A percentile compares a stretch with the other conserved stretches of the same genome.
Conservation (phyloP, 2,113 vertebrate species). For the Cyanoramphus novaezelandiae region DNA sequence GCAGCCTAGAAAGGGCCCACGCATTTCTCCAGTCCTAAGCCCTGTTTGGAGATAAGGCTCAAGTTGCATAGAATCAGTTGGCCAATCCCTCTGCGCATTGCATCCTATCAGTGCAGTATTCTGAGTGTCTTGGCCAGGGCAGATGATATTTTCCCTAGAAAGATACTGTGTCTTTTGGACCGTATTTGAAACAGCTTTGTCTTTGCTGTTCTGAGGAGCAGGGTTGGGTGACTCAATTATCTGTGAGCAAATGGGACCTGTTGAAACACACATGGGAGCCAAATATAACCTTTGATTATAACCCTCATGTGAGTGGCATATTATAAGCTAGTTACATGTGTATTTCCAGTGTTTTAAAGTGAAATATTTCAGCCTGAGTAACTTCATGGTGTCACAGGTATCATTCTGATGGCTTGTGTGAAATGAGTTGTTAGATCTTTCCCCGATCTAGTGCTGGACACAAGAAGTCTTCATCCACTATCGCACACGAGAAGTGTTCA, state of each 20-base stretch:
- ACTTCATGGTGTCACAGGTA: not conserved
- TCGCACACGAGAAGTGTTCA: not conserved
- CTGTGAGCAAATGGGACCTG: not conserved
- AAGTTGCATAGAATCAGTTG: not conserved
- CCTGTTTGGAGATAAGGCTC: not conserved
- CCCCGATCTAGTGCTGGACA: not conserved
- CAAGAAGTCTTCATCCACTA: not conserved
- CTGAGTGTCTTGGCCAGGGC: not conserved
- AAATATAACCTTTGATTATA: not conserved
- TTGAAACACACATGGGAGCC: not conserved
- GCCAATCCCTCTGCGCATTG: fast-evolving
- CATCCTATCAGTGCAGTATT: fast-evolving
- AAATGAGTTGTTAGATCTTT: not conserved
- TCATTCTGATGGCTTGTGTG: not conserved
- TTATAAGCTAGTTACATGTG: too few species aligned
- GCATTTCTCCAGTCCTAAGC: not conserved
- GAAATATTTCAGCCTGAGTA: not conserved
- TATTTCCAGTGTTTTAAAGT: not conserved
- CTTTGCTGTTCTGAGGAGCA: not conserved
- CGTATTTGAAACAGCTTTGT: not conserved
- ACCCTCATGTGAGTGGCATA: not conserved
- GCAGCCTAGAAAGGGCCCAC: not conserved
- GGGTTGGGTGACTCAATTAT: not conserved
- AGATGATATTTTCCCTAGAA: not conserved
- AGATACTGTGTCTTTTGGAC: not conserved